Conservation (phyloP, 2,888 invertebrate genomes). For the Orchesella flavescens region DNA sequence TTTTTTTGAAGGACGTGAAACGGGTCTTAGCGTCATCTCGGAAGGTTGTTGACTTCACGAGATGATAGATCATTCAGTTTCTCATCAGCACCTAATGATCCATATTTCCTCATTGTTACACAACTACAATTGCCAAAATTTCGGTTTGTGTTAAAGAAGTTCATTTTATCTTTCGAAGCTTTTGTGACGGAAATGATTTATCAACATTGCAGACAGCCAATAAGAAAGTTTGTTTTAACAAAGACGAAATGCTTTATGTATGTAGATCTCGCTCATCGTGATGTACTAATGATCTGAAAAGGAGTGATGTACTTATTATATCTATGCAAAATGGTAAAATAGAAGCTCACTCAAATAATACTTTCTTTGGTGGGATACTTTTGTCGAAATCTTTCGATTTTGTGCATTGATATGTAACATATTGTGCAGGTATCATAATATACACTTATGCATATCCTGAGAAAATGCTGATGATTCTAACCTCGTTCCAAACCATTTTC, state of each 20-base stretch:
- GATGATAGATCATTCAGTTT: background rate
- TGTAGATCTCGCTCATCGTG: no score
- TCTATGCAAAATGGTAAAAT: background rate
- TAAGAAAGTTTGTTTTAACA: no score
- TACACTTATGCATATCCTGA: no score
- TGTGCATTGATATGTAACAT: background rate
- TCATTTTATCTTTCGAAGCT: no score
- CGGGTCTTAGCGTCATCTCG: slow-evolving; percentile 29
- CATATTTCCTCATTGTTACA: slow-evolving; percentile 23
- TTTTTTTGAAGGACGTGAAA: slow-evolving; percentile 46
- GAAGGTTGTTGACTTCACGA: background rate
- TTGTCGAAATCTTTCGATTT: background rate
- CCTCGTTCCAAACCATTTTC: slow-evolving; percentile 1
- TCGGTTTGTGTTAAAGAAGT: background rate
- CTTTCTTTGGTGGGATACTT: background rate
- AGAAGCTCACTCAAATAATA: background rate
- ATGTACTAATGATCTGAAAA: no score
- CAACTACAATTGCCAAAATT: slow-evolving; percentile 2
- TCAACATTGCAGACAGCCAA: no score
- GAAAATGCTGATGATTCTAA: background rate
- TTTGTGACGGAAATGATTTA: no score
- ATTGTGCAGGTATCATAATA: no score
- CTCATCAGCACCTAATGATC: slow-evolving; percentile 3
- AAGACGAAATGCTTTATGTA: no score
- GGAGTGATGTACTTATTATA: background rate